These are phyloP conservation scores for Acrobasis consociella DNA, from an alignment of 2,888 invertebrate genomes.

Conservation along the genomic window DNA sequence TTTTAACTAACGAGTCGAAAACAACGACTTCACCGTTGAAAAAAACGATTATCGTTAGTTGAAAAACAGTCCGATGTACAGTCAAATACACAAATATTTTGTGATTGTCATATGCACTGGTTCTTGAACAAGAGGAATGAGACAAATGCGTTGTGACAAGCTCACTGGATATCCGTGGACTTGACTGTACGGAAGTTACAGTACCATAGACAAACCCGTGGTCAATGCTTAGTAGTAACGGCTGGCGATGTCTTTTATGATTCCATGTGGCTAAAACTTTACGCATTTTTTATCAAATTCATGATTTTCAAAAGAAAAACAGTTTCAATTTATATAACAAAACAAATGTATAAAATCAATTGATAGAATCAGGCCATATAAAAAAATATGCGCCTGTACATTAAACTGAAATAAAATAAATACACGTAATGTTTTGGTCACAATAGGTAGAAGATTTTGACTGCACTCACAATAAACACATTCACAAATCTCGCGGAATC, in stretches of 20 bases:
- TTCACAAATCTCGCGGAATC: slow-evolving; percentile 42
- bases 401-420: not conserved
- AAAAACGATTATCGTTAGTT: slow-evolving; percentile 28
- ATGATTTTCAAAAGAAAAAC: too few species aligned
- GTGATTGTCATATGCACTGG: slow-evolving; percentile 1
- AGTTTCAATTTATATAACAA: too few species aligned
- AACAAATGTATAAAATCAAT: slow-evolving; percentile 31
- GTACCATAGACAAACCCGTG: slow-evolving; percentile 67
- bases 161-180: slow-evolving; percentile 7
- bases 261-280: slow-evolving; percentile 41
- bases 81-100: slow-evolving; percentile 33
- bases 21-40: not conserved
- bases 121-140: not conserved
- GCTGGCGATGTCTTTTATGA: slow-evolving; percentile 69
- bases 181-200: slow-evolving; percentile 37
- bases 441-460: slow-evolving; percentile 30
- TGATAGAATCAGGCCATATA: slow-evolving; percentile 36
- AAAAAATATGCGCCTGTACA: slow-evolving; percentile 22
- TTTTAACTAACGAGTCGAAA: slow-evolving; percentile 32
- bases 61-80: slow-evolving; percentile 50
- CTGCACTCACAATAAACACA: slow-evolving; percentile 40
- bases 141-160: not conserved
- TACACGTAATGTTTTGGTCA: slow-evolving; percentile 14
- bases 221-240: slow-evolving; percentile 65
- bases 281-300: slow-evolving; percentile 30